Conservation (phyloP, 2,113 vertebrate species). For the Anoplopoma fimbria region DNA sequence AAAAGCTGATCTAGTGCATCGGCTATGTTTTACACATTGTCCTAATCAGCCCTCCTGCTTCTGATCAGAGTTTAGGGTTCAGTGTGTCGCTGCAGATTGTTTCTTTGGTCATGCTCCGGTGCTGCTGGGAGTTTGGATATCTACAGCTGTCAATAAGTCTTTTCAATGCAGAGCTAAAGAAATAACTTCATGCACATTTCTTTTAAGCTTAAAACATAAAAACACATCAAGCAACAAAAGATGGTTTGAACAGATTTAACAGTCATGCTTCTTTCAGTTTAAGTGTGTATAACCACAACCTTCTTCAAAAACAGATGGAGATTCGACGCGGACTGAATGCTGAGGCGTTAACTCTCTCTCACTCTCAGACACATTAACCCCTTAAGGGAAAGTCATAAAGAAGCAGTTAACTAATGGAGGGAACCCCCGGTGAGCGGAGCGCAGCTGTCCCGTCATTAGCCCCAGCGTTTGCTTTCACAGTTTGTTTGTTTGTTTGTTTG, state of each 20-base stretch:
- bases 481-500: slow-evolving; percentile 78
- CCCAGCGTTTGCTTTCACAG: slow-evolving; percentile 69
- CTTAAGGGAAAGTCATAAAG: slow-evolving; percentile 64
- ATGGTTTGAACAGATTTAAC: neutral
- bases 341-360: slow-evolving; percentile 41
- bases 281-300: neutral
- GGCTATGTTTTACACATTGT: neutral
- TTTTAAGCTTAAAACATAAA: neutral
- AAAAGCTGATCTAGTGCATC: neutral
- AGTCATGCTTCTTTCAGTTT: slow-evolving; percentile 1
- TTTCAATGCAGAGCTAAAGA: slow-evolving; percentile 13
- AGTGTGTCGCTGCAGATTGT: neutral
- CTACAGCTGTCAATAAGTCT: slow-evolving; percentile 2
- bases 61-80: neutral
- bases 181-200: neutral
- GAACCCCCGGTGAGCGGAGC: slow-evolving; percentile 61
- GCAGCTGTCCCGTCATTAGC: slow-evolving; percentile 76
- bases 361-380: slow-evolving; percentile 44
- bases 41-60: slow-evolving; percentile 10
- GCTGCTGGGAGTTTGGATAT: slow-evolving; percentile 9
- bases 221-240: neutral
- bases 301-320: slow-evolving; percentile 48
- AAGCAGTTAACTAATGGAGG: slow-evolving; percentile 61
- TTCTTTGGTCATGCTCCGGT: slow-evolving; percentile 34
- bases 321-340: slow-evolving; percentile 32